These are phyloP conservation scores for Telmatochromis sp. DNA, from an alignment of 2,113 vertebrate genomes.

Conservation along the genomic window DNA sequence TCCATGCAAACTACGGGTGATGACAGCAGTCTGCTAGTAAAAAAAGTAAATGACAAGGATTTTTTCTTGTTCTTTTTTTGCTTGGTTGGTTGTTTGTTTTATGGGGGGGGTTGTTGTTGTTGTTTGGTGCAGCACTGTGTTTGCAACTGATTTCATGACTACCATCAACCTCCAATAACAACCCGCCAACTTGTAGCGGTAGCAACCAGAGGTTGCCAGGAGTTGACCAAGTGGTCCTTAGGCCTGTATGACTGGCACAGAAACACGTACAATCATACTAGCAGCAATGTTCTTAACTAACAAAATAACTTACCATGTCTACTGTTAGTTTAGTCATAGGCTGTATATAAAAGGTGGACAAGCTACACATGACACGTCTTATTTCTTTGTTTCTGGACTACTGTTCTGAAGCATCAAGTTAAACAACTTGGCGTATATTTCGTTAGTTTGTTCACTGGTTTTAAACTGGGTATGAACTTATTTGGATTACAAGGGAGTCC, in stretches of 20 bases:
- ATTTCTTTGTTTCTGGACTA: background rate
- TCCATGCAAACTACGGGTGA: background rate
- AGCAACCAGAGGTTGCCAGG: background rate
- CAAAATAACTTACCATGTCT: background rate
- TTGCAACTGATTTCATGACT: background rate
- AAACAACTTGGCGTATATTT: background rate
- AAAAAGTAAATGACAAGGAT: background rate
- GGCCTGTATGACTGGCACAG: background rate
- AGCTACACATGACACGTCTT: too few species aligned
- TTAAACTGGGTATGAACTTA: background rate
- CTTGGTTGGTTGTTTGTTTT: background rate
- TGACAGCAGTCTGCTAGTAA: background rate
- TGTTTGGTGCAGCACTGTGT: background rate
- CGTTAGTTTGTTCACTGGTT: background rate
- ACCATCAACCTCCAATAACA: background rate
- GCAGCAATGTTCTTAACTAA: background rate
- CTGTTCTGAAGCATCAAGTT: background rate
- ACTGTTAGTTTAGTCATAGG: background rate
- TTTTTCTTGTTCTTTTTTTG: background rate
- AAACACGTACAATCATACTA: background rate
- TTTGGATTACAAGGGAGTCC: background rate
- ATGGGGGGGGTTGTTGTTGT: background rate
- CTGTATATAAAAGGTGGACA: background rate
- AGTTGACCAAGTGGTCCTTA: background rate
- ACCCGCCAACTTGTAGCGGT: background rate